Evolutionary conservation across 1,140 invertebrate genomes (phyloP).

Genomic region (Pseudachorutes palmiensis): DNA sequence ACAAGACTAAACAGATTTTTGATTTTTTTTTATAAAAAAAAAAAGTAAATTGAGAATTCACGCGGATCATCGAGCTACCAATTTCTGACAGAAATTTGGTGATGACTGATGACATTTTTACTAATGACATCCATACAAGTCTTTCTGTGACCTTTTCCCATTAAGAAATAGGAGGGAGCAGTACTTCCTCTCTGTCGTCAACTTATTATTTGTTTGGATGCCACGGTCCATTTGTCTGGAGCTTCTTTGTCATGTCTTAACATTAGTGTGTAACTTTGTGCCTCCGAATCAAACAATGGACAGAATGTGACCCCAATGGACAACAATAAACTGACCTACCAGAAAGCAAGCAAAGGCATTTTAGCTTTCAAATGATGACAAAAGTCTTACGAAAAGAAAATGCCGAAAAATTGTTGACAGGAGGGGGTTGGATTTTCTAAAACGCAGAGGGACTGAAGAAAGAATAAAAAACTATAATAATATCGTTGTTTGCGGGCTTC

Average conservation of each 20-base stretch:
- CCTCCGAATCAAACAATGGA: not conserved
- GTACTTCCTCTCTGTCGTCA: not conserved
- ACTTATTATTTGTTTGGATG: not conserved
- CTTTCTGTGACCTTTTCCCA: too few relatives aligned
- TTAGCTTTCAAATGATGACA: not conserved
- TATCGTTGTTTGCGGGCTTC: not conserved
- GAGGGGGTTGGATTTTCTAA: not conserved
- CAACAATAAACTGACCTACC: not conserved
- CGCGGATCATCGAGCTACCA: too few relatives aligned
- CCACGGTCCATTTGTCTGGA: not conserved
- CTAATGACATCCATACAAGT: too few relatives aligned
- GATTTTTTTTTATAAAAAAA: too few relatives aligned
- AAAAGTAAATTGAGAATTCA: too few relatives aligned
- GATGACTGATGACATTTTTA: too few relatives aligned
- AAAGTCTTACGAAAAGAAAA: not conserved
- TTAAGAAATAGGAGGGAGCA: not conserved
- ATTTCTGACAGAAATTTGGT: too few relatives aligned
- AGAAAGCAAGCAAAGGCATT: not conserved
- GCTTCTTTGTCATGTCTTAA: not conserved
- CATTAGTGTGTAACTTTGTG: not conserved
- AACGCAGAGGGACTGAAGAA: not conserved
- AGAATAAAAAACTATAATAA: constrained; percentile 1
- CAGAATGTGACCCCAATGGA: not conserved
- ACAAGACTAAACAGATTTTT: too few relatives aligned
- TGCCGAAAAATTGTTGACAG: not conserved